Conservation (phyloP, 2,888 invertebrate species). For the Caenorhabditis sp. region DNA sequence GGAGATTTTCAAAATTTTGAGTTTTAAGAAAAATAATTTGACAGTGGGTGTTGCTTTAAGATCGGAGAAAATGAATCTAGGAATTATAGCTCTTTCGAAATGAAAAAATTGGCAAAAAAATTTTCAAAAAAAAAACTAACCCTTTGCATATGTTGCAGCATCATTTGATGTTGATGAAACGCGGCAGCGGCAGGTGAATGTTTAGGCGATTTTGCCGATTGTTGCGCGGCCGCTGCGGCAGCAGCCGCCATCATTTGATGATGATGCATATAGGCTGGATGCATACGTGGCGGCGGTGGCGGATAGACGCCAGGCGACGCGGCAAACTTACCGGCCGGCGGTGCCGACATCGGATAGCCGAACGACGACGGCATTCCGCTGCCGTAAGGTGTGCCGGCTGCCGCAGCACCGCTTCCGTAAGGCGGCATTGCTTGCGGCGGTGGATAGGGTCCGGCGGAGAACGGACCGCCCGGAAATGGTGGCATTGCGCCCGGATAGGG, state of each 20-base stretch:
- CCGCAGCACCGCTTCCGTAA: slow-evolving; percentile 3
- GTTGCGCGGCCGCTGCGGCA: neutral
- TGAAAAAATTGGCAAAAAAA: too few relatives aligned
- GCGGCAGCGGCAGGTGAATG: neutral
- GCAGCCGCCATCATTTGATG: neutral
- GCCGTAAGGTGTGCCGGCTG: slow-evolving; percentile 2
- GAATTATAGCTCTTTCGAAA: too few relatives aligned
- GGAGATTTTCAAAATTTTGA: too few relatives aligned
- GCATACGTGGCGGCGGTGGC: slow-evolving; percentile 1
- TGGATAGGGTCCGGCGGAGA: neutral
- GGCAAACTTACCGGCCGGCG: slow-evolving; percentile 12
- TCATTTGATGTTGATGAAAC: neutral
- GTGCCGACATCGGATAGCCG: slow-evolving; percentile 38
- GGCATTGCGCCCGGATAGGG: slow-evolving; percentile 13
- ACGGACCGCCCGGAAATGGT: slow-evolving; percentile 8
- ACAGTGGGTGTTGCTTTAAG: too few relatives aligned
- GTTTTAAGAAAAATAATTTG: too few relatives aligned
- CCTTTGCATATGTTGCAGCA: neutral
- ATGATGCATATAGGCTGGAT: neutral
- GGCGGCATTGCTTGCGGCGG: slow-evolving; percentile 14
- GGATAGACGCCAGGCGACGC: too few relatives aligned
- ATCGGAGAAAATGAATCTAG: too few relatives aligned
- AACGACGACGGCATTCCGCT: slow-evolving; percentile 13
- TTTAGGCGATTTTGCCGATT: neutral
- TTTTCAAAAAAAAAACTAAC: too few relatives aligned